These are phyloP conservation scores for Vimba vimba DNA, from an alignment of 2,113 vertebrate species.

Conservation along the genomic window DNA sequence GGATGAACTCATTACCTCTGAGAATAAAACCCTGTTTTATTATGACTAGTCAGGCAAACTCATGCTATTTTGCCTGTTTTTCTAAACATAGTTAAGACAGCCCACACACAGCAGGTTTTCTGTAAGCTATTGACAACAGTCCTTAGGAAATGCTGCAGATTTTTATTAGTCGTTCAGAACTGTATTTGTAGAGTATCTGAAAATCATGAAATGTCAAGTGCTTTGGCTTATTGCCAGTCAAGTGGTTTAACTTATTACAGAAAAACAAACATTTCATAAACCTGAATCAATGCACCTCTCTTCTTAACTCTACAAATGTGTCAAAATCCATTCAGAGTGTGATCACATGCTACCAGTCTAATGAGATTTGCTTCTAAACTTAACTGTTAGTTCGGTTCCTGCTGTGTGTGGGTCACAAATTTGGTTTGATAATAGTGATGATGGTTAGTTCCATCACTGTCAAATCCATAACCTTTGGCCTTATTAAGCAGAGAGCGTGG, in stretches of 20 bases:
- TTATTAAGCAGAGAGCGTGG: neutral
- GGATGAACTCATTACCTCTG: neutral
- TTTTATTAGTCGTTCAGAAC: neutral
- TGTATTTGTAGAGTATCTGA: conserved; percentile 11
- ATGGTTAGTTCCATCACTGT: conserved; percentile 9
- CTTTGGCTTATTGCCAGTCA: neutral
- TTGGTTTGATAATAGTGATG: neutral
- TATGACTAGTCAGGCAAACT: neutral
- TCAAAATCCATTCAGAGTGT: neutral
- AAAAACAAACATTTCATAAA: neutral
- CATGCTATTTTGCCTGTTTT: conserved; percentile 33
- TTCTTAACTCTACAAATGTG: neutral
- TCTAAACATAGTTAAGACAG: conserved; percentile 23
- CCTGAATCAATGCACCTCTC: neutral
- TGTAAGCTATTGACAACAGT: conserved; percentile 32
- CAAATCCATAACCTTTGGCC: neutral
- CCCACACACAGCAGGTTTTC: conserved; percentile 50
- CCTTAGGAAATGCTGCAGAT: neutral
- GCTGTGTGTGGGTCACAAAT: neutral
- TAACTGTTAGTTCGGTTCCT: neutral
- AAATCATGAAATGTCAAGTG: conserved; percentile 16
- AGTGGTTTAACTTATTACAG: neutral
- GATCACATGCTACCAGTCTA: conserved; percentile 11
- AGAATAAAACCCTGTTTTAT: neutral
- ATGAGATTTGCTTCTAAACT: conserved; percentile 15